These are phyloP conservation scores for Phainopepla nitens DNA, from an alignment of 2,113 vertebrate species.

Conservation along the genomic window DNA sequence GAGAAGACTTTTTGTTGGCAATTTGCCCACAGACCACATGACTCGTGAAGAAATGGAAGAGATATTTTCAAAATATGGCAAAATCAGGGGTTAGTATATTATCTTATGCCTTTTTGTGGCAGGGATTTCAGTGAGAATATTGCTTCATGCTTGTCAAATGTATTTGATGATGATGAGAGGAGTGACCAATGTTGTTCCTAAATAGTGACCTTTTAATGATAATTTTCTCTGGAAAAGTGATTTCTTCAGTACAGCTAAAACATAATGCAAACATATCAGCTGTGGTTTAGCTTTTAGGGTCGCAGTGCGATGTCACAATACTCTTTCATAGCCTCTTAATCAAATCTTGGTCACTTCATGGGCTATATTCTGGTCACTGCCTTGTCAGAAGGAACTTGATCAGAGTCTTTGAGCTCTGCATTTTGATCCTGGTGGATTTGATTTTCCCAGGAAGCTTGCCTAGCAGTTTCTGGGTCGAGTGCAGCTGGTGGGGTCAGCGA, in stretches of 20 bases:
- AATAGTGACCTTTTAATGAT: conserved; percentile 32
- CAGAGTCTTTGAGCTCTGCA: background rate
- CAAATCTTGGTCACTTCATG: background rate
- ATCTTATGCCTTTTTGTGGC: conserved; percentile 52
- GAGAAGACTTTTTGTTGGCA: conserved; percentile 88
- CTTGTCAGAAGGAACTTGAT: background rate
- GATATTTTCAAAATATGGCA: conserved; percentile 82
- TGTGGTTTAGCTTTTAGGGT: background rate
- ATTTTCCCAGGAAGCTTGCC: background rate
- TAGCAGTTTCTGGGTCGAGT: background rate
- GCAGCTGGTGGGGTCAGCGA: background rate
- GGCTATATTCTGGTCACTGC: conserved; percentile 10
- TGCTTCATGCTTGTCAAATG: conserved; percentile 18
- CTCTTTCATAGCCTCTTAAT: background rate
- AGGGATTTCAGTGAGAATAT: conserved; percentile 23
- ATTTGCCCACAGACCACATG: conserved; percentile 87
- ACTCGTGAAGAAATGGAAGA: conserved; percentile 86
- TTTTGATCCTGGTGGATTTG: background rate
- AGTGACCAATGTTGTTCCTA: background rate
- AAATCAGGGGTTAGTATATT: conserved; percentile 84
- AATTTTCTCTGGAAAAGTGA: background rate
- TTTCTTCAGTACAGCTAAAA: background rate
- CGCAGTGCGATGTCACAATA: background rate
- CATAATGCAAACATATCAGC: accelerated
- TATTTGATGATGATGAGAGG: background rate